Evolutionary conservation across 1,140 invertebrate species (phyloP).

Genomic region (Drosophila melanogaster): DNA sequence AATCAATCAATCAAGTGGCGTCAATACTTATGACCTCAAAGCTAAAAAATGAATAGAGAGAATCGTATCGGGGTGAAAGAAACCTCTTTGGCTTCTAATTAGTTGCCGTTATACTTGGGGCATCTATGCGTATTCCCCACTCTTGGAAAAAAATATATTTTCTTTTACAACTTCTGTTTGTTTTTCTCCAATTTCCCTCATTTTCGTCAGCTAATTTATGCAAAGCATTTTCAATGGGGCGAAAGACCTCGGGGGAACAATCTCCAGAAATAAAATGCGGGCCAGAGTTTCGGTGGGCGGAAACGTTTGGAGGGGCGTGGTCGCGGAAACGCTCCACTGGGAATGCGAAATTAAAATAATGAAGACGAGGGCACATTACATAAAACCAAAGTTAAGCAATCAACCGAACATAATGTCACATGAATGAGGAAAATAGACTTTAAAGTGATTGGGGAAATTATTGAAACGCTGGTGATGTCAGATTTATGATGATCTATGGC

Average conservation of each 20-base stretch:
- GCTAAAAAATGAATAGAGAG: constrained; percentile 28
- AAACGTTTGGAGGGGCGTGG: neutral
- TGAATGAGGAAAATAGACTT: constrained; percentile 30
- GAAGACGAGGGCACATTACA: constrained; percentile 9
- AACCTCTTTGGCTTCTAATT: constrained; percentile 60
- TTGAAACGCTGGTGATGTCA: constrained; percentile 24
- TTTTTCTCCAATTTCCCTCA: constrained; percentile 41
- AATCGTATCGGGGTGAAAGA: constrained; percentile 7
- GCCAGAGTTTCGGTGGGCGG: constrained; percentile 5
- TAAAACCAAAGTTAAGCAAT: constrained; percentile 25
- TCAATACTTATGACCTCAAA: constrained; percentile 79
- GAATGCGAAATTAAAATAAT: constrained; percentile 52
- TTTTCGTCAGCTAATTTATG: constrained; percentile 73
- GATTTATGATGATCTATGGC: constrained; percentile 42
- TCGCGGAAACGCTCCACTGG: constrained; percentile 28
- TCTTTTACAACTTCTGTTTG: constrained; percentile 62
- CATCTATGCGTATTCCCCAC: constrained; percentile 2
- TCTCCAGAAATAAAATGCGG: constrained; percentile 35
- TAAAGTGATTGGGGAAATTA: constrained; percentile 28
- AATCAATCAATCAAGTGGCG: constrained; percentile 77
- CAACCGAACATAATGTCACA: constrained; percentile 23
- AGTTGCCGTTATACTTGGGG: constrained; percentile 49
- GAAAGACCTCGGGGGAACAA: constrained; percentile 14
- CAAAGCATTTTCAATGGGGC: constrained; percentile 76
- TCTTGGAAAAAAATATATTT: constrained; percentile 11